A percentile compares a stretch with the other conserved stretches of the same genome.
Evolutionary conservation across 2,888 invertebrate species (phyloP).

Genomic region (Pocota personata): DNA sequence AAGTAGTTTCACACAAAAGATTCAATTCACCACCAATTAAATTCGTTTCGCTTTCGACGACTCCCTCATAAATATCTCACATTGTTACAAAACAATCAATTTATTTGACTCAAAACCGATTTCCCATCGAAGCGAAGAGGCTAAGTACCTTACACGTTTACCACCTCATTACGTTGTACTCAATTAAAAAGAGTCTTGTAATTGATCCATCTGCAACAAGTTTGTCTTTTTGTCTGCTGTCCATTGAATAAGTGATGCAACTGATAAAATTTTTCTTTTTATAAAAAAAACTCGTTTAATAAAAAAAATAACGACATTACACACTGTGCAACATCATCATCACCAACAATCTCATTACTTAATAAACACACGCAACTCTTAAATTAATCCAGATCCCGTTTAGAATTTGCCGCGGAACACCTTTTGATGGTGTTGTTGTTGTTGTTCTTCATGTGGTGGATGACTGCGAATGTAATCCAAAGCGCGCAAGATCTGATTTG

Average conservation of each 20-base stretch:
- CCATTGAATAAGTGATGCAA: slow-evolving; percentile 14
- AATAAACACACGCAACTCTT: slow-evolving; percentile 14
- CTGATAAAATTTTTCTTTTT: slow-evolving; percentile 14
- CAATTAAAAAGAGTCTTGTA: not conserved
- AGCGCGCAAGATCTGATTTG: slow-evolving; percentile 72
- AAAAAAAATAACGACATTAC: slow-evolving; percentile 14
- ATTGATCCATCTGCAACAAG: not conserved
- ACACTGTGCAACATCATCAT: slow-evolving; percentile 25
- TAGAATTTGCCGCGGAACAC: slow-evolving; percentile 11
- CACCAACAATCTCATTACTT: slow-evolving; percentile 21
- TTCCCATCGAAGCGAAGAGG: not conserved
- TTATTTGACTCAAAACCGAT: not conserved
- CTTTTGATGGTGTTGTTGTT: not conserved
- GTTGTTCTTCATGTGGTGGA: slow-evolving; percentile 3
- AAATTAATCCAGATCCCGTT: slow-evolving; percentile 53
- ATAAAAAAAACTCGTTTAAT: slow-evolving; percentile 36
- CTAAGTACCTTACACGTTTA: not conserved
- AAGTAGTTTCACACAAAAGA: not conserved
- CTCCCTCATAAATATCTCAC: not conserved
- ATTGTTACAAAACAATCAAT: slow-evolving; percentile 5
- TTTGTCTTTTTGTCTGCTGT: not conserved
- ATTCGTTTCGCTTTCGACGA: not conserved
- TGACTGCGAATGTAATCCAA: not conserved
- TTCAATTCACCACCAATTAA: not conserved
- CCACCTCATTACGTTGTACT: not conserved